Percentiles rank a stretch among this genome's conserved stretches.
Conservation (phyloP, 1,140 invertebrate genomes). For the Zaprionus camerounensis region DNA sequence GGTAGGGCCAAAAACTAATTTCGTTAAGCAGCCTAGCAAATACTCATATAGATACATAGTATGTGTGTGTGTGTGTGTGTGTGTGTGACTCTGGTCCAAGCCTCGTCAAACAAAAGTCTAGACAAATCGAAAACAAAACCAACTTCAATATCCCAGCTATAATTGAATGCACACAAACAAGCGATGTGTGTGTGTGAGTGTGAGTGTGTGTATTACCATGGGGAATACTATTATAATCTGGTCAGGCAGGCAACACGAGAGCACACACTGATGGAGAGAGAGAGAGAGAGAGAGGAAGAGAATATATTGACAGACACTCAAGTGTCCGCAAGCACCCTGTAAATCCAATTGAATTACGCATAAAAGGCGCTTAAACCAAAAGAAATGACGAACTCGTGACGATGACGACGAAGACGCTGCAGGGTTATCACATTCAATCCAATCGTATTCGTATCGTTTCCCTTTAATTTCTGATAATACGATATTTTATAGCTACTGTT, state of each 20-base stretch:
- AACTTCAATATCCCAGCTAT: constrained; percentile 74
- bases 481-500: constrained; percentile 15
- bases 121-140: constrained; percentile 79
- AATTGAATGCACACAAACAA: constrained; percentile 75
- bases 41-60: constrained; percentile 22
- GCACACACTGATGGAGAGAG: constrained; percentile 6
- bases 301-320: constrained; percentile 78
- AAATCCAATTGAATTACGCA: constrained; percentile 82
- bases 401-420: constrained; percentile 9
- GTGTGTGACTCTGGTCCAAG: constrained; percentile 25
- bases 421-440: constrained; percentile 6
- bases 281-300: background rate
- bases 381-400: constrained; percentile 55
- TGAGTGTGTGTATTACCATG: constrained; percentile 49
- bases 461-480: constrained; percentile 77
- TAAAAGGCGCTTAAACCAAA: constrained; percentile 79
- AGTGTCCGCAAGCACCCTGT: constrained; percentile 81
- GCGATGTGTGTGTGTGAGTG: constrained; percentile 12
- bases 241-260: constrained; percentile 56
- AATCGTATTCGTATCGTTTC: constrained; percentile 62
- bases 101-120: constrained; percentile 70
- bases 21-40: constrained; percentile 68
- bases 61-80: background rate
- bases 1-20: constrained; percentile 64
- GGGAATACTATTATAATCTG: constrained; percentile 78